A percentile compares a stretch with the other conserved stretches of the same genome.
phyloP scores from a whole-genome alignment of 2,888 invertebrate genomes.

The Epistrophe eligans region DNA sequence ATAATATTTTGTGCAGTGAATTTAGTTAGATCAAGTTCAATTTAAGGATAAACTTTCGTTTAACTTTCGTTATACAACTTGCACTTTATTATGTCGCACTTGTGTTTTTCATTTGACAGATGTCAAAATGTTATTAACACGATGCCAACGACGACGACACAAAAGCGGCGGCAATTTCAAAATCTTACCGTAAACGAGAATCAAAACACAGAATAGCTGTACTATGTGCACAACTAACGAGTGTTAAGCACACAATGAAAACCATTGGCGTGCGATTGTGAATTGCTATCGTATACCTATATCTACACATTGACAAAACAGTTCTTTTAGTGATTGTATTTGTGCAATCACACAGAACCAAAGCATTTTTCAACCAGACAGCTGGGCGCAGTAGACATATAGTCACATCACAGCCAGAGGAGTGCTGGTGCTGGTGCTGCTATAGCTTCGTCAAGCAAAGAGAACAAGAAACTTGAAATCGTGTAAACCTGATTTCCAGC shows the following conservation, averaged over 20 bases:
- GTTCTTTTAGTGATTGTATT: conserved; percentile 27
- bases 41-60: conserved; percentile 5
- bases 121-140: conserved; percentile 58
- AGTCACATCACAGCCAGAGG: neutral
- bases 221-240: conserved; percentile 68
- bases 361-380: conserved; percentile 59
- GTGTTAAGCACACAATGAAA: conserved; percentile 72
- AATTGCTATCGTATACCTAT: conserved; percentile 40
- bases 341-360: conserved; percentile 42
- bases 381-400: conserved; percentile 63
- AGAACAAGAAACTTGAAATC: conserved; percentile 54
- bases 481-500: conserved; percentile 66
- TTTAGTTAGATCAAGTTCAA: conserved; percentile 44
- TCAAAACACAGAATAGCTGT: conserved; percentile 60
- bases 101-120: conserved; percentile 45
- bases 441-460: neutral
- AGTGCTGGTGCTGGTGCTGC: neutral
- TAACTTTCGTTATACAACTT: conserved; percentile 4
- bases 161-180: conserved; percentile 65
- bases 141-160: conserved; percentile 50
- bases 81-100: conserved; percentile 39
- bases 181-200: conserved; percentile 66
- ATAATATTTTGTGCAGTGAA: conserved; percentile 36
- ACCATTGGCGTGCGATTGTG: conserved; percentile 68
- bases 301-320: conserved; percentile 43